Evolutionary conservation across 1,140 invertebrate genomes (phyloP).

Genomic region (Cydia strobilella): DNA sequence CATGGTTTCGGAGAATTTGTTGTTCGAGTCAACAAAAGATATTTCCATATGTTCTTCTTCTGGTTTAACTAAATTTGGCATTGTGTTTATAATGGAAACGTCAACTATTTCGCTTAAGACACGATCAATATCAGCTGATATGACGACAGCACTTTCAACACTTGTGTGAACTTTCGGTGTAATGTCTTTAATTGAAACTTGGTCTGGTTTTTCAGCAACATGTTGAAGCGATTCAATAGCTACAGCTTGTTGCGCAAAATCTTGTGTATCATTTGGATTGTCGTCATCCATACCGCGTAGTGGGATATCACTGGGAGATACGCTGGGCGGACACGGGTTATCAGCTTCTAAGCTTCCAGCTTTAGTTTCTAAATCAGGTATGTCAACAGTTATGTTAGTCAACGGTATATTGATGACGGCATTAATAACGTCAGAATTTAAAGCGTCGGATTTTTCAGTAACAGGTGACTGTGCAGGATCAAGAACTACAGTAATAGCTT

Average conservation of each 20-base stretch:
- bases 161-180: neutral
- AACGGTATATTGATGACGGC: neutral
- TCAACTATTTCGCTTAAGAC: neutral
- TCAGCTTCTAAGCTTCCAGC: neutral
- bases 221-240: neutral
- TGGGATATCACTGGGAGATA: neutral
- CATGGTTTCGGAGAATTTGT: neutral
- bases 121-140: neutral
- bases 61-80: neutral
- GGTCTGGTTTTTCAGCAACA: neutral
- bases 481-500: constrained; percentile 20
- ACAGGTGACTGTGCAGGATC: neutral
- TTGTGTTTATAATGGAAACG: neutral
- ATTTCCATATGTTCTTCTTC: constrained; percentile 15
- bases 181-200: neutral
- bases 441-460: neutral
- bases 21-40: constrained; percentile 1
- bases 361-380: neutral
- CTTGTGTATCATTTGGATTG: neutral
- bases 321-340: neutral
- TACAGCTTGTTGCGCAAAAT: neutral
- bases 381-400: neutral
- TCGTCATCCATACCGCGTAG: neutral
- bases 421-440: neutral
- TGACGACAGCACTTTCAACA: neutral